Evolutionary conservation across 2,113 vertebrate genomes (phyloP).

Genomic region (Apaloderma vittatum): DNA sequence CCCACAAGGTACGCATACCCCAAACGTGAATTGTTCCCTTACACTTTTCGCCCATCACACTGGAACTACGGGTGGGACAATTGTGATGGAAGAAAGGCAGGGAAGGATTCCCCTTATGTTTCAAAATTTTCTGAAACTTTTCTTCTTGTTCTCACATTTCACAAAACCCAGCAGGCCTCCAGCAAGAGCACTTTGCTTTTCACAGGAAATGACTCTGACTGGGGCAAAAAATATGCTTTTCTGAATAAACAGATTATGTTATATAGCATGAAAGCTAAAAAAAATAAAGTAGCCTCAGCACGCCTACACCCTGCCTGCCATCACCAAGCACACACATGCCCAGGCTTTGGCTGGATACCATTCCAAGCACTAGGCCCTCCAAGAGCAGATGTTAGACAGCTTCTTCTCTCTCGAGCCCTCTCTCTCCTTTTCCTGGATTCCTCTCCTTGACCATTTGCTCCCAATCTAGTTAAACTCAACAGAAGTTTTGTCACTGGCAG

Average conservation of each 20-base stretch:
- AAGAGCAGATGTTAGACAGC: not conserved
- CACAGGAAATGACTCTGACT: slow-evolving; percentile 73
- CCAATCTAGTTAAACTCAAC: not conserved
- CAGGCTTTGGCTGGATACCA: not conserved
- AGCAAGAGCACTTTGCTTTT: slow-evolving; percentile 24
- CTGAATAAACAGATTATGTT: slow-evolving; percentile 66
- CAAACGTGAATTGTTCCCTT: not conserved
- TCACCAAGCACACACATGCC: not conserved
- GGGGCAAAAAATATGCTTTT: slow-evolving; percentile 66
- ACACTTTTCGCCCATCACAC: not conserved
- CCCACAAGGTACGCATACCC: not conserved
- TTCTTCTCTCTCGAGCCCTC: not conserved
- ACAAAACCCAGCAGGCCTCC: slow-evolving; percentile 66
- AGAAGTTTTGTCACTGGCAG: not conserved
- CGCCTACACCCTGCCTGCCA: not conserved
- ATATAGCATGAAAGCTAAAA: slow-evolving; percentile 44
- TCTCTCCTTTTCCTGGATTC: not conserved
- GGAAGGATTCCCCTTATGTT: slow-evolving; percentile 21
- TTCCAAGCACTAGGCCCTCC: not conserved
- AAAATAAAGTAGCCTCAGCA: not conserved
- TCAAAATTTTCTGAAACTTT: slow-evolving; percentile 69
- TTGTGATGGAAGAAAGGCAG: slow-evolving; percentile 29
- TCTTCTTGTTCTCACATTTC: slow-evolving; percentile 61
- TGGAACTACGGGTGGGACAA: slow-evolving; percentile 48
- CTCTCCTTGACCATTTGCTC: not conserved